Percentiles rank a stretch among this genome's conserved stretches.
These are phyloP conservation scores for Himalopsyche anomala DNA, from an alignment of 2,888 invertebrate genomes.

Conservation along the genomic window DNA sequence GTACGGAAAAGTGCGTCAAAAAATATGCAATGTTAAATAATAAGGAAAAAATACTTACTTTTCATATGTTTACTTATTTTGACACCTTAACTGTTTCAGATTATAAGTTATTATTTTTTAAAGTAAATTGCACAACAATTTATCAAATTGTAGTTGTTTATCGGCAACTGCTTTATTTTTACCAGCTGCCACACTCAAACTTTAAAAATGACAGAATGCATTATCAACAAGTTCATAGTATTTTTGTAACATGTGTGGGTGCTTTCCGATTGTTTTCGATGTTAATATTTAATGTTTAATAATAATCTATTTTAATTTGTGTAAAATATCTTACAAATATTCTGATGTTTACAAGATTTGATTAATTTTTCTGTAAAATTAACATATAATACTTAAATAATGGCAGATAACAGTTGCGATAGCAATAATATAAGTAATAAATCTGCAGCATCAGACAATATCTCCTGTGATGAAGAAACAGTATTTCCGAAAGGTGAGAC, in stretches of 20 bases:
- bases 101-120: too few relatives aligned
- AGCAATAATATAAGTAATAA: slow-evolving; percentile 45
- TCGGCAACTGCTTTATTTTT: not conserved
- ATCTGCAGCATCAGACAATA: slow-evolving; percentile 17
- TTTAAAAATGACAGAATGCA: slow-evolving; percentile 32
- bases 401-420: slow-evolving; percentile 54
- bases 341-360: not conserved
- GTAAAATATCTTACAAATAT: not conserved
- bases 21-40: too few relatives aligned
- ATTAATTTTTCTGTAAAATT: not conserved
- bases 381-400: slow-evolving; percentile 41
- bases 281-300: not conserved
- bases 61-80: too few relatives aligned
- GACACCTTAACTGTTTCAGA: too few relatives aligned
- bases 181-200: not conserved
- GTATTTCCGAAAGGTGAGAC: slow-evolving; percentile 47
- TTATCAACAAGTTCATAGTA: slow-evolving; percentile 31
- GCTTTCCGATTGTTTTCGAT: not conserved
- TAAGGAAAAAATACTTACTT: too few relatives aligned
- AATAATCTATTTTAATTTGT: not conserved
- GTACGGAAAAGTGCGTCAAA: too few relatives aligned
- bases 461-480: slow-evolving; percentile 46
- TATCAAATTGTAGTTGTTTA: too few relatives aligned
- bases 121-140: too few relatives aligned
- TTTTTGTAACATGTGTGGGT: slow-evolving; percentile 36